A percentile compares a stretch with the other conserved stretches of the same genome.
Evolutionary conservation across 1,140 invertebrate genomes (phyloP).

Genomic region (Cepaea nemoralis): DNA sequence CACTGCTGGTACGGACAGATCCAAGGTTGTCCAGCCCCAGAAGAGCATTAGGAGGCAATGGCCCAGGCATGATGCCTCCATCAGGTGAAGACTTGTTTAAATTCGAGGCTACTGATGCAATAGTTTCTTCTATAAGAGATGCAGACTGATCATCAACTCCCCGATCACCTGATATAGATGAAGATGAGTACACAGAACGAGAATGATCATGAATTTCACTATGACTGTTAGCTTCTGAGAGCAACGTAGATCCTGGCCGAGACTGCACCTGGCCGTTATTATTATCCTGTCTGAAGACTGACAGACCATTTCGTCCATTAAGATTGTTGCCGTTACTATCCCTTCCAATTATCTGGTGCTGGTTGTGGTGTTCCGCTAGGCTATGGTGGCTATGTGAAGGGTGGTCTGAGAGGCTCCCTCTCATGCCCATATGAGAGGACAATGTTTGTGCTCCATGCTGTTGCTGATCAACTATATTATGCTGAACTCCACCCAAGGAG

Average conservation of each 20-base stretch:
- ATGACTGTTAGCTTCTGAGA: conserved; percentile 5
- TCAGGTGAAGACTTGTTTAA: conserved; percentile 24
- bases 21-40: conserved; percentile 16
- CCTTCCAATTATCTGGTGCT: not conserved
- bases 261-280: conserved; percentile 13
- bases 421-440: conserved; percentile 14
- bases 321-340: conserved; percentile 37
- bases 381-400: not conserved
- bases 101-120: conserved; percentile 36
- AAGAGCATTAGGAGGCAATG: conserved; percentile 18
- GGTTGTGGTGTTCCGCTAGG: conserved; percentile 30
- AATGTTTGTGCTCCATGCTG: not conserved
- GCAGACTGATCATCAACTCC: not conserved
- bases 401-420: conserved; percentile 28
- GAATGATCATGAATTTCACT: conserved; percentile 9
- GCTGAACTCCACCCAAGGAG: conserved; percentile 6
- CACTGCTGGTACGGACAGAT: conserved; percentile 12
- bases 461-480: conserved; percentile 14
- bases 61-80: conserved; percentile 24
- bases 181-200: conserved; percentile 28
- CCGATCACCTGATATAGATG: conserved; percentile 26
- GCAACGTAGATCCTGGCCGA: conserved; percentile 17
- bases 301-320: conserved; percentile 20
- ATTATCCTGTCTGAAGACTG: conserved; percentile 15
- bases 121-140: conserved; percentile 38